A percentile compares a stretch with the other conserved stretches of the same genome.
phyloP scores from a whole-genome alignment of 2,113 vertebrate species.

The Petaurus breviceps region DNA sequence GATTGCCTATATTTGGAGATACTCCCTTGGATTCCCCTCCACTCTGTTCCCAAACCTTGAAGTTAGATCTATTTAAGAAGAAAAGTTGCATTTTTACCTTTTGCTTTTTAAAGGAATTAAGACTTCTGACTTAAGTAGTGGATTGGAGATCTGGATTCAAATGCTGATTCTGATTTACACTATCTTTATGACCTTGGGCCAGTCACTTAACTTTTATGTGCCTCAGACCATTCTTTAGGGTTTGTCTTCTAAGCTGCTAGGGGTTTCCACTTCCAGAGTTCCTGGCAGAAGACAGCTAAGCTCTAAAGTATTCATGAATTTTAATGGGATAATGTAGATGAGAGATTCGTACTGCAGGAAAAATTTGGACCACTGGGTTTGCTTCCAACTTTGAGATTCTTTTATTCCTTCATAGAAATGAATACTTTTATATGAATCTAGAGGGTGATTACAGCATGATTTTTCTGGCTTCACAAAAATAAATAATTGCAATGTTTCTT shows the following conservation, averaged over 20 bases:
- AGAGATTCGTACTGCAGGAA: background rate
- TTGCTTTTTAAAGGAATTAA: background rate
- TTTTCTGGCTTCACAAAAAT: slow-evolving; percentile 42
- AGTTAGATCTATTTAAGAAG: background rate
- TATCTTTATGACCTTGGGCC: background rate
- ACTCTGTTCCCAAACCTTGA: background rate
- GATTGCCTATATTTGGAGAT: background rate
- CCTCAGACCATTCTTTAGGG: background rate
- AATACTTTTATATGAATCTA: background rate
- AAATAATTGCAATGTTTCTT: slow-evolving; percentile 50
- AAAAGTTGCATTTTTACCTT: background rate
- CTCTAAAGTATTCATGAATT: background rate
- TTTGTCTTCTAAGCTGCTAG: background rate
- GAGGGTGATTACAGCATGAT: background rate
- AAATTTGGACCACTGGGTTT: background rate
- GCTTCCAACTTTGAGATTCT: background rate
- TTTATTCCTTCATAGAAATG: background rate
- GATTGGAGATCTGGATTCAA: background rate
- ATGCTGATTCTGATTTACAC: background rate
- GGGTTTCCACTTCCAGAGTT: background rate
- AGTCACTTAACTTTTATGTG: background rate
- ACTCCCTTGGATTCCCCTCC: background rate
- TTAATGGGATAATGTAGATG: background rate
- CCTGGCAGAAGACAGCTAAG: background rate
- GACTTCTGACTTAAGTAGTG: background rate